These are phyloP conservation scores for Magallana ariakensis DNA, from an alignment of 1,140 invertebrate genomes.

Conservation along the genomic window DNA sequence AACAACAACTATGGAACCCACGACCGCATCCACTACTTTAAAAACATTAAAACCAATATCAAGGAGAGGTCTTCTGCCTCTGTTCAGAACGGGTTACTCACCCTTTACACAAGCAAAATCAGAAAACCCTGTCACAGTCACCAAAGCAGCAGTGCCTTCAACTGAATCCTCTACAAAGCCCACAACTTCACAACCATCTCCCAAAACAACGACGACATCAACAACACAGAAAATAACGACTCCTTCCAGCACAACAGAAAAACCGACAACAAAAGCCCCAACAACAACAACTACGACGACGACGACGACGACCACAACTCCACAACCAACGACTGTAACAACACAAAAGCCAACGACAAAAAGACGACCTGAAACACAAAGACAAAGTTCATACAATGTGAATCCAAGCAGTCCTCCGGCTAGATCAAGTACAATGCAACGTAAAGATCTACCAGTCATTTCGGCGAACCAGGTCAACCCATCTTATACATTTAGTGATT, in stretches of 20 bases:
- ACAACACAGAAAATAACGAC: background rate
- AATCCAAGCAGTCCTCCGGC: background rate
- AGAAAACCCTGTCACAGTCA: background rate
- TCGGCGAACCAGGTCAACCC: background rate
- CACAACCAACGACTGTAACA: background rate
- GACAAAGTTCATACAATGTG: background rate
- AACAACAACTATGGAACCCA: background rate
- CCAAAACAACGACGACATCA: background rate
- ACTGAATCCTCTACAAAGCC: background rate
- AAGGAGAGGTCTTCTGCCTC: background rate
- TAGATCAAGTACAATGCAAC: background rate
- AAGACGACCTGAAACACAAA: background rate
- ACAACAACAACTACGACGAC: background rate
- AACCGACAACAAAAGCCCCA: background rate
- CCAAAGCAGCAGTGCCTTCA: background rate
- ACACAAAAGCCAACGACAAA: constrained; percentile 1
- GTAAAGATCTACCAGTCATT: background rate
- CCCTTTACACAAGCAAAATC: background rate
- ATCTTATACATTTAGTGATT: background rate
- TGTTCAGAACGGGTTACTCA: constrained; percentile 9
- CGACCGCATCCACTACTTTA: background rate
- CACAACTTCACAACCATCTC: background rate
- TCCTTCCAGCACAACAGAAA: background rate
- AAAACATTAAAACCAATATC: background rate
- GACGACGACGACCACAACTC: background rate